These are phyloP conservation scores for Nebria salina DNA, from an alignment of 2,888 invertebrate genomes.

Conservation along the genomic window DNA sequence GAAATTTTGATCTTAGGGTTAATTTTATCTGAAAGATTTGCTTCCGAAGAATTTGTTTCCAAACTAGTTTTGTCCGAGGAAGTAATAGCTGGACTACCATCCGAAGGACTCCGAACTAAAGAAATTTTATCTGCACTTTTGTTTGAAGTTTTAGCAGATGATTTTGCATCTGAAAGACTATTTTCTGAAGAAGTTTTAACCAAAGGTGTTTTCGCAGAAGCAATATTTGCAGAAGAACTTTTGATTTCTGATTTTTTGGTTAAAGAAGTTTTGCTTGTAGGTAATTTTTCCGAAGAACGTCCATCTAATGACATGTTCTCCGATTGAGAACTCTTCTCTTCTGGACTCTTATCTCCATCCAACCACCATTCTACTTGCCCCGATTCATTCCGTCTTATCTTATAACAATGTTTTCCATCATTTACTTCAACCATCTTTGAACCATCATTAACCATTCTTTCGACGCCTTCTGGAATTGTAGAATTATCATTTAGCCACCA, in stretches of 20 bases:
- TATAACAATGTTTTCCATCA: constrained; percentile 38
- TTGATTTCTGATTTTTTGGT: background rate
- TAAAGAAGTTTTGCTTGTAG: background rate
- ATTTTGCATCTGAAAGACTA: background rate
- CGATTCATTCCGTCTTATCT: constrained; percentile 52
- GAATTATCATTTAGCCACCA: constrained; percentile 78
- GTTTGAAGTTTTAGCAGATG: background rate
- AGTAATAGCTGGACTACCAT: background rate
- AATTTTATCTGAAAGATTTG: background rate
- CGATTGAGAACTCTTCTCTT: constrained; percentile 50
- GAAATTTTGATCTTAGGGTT: background rate
- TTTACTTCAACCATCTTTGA: constrained; percentile 30
- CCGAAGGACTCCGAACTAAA: background rate
- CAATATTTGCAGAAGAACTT: background rate
- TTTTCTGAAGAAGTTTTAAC: background rate
- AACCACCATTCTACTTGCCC: constrained; percentile 54
- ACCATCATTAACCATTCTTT: constrained; percentile 59
- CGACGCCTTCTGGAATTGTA: constrained; percentile 73
- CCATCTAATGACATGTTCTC: background rate
- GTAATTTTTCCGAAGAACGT: background rate
- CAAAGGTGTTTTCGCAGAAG: background rate
- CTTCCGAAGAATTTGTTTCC: background rate
- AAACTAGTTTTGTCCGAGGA: background rate
- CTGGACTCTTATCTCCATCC: constrained; percentile 51
- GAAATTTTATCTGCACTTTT: background rate